Evolutionary conservation across 2,797 vertebrate genomes (phyloP), one percentile per base, ranked within the genome.

Genomic region (Benthosema pterotum): DNA sequence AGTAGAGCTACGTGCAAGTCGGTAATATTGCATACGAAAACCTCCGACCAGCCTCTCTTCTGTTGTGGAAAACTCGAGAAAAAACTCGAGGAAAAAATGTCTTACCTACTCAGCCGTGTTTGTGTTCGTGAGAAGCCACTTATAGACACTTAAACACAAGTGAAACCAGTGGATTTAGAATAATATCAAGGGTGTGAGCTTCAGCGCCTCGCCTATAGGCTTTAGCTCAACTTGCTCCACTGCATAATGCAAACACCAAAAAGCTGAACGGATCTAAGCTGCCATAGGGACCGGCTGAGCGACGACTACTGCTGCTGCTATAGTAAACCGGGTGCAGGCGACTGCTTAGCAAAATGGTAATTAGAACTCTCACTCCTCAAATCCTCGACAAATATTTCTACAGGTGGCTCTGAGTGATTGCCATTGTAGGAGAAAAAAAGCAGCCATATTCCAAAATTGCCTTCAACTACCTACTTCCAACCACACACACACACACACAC

Each of bases 321-420:
- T 28, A 17, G 71, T 60, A 74, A 79, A 82, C 75, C 74, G 78
- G 78, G 56, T 51, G 68, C n/a, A 75, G 74, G 85, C 65, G 75
- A 67, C 77, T 87, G 71, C 83, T 89, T 83, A 82, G 86, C 76
- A 74, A 88, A 38, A 89, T 87, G 74, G 71, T 91, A 90, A 92
- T 92, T 91, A 91, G 91, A 88, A 90, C 72, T 5, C 82, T 83
- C 87, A 79, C 70, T 86, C 75, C 86, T 82, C 80, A 83, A 89
- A 90, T 85, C 86, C 83, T 72, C 78, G 83, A 89, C 90, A 90
- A 86, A 91, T 91, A 90, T 91, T 92, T 91, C 83, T 91, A 91
- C 88, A 88, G 84, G 78, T 74, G 57, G 72, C 75, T 85, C 72
- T 68, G 45, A 50, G 81, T 88, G 83, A 83, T 88, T 89, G 77